These are phyloP conservation scores for Blera fallax DNA, from an alignment of 2,888 invertebrate genomes.

Conservation along the genomic window DNA sequence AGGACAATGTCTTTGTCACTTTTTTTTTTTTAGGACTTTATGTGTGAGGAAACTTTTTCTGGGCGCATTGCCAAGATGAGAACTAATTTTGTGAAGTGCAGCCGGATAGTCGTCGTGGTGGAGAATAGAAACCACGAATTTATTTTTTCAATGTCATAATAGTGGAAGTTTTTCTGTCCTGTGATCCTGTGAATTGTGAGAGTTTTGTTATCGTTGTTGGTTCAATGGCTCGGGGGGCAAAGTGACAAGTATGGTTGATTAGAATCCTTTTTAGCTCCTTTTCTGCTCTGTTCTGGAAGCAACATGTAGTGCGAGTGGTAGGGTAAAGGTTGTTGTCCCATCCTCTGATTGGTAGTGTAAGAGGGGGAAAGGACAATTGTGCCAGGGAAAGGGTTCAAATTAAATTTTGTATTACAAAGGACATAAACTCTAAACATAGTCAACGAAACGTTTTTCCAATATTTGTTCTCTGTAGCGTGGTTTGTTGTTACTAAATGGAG, in stretches of 20 bases:
- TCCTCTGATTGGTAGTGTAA: not conserved
- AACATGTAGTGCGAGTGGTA: not conserved
- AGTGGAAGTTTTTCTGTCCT: constrained; percentile 1
- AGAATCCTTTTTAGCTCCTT: not conserved
- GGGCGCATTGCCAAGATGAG: constrained; percentile 60
- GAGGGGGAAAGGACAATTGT: too few relatives aligned
- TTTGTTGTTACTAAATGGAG: too few relatives aligned
- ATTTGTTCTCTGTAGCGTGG: too few relatives aligned
- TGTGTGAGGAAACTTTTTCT: constrained; percentile 34
- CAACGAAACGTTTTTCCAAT: too few relatives aligned
- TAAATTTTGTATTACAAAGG: too few relatives aligned
- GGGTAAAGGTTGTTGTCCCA: not conserved
- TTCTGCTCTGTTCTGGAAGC: not conserved
- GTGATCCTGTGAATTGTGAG: not conserved
- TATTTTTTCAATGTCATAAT: constrained; percentile 64
- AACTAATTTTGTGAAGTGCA: constrained; percentile 66
- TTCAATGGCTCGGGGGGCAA: constrained; percentile 34
- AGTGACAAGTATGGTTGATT: constrained; percentile 39
- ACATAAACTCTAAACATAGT: too few relatives aligned
- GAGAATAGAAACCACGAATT: constrained; percentile 40
- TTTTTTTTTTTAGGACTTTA: not conserved
- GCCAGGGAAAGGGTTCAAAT: too few relatives aligned
- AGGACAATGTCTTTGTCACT: constrained; percentile 39
- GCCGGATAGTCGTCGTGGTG: not conserved
- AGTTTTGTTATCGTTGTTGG: not conserved